Conservation (phyloP, 1,140 invertebrate genomes). For the Agrypnia vestita region DNA sequence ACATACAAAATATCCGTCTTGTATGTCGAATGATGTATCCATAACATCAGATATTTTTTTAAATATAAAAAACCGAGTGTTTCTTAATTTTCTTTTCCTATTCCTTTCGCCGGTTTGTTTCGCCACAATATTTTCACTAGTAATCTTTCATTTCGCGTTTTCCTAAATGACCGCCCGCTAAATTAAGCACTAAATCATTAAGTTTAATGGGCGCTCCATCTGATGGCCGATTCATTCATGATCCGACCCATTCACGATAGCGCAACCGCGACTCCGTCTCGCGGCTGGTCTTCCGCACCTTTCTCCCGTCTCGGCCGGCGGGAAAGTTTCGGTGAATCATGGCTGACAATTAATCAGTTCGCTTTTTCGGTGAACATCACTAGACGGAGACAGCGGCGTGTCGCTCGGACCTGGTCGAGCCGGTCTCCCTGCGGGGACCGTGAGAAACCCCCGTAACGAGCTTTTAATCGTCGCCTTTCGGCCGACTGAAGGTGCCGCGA, state of each 20-base stretch:
- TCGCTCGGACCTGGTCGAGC: too few relatives aligned
- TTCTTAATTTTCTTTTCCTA: too few relatives aligned
- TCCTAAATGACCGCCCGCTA: not conserved
- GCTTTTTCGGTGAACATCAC: not conserved
- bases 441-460: too few relatives aligned
- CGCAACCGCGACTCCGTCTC: not conserved
- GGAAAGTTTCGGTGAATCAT: not conserved
- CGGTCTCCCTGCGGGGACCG: too few relatives aligned
- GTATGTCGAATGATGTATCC: too few relatives aligned
- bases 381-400: too few relatives aligned
- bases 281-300: not conserved
- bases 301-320: not conserved
- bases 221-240: constrained; percentile 14
- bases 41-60: too few relatives aligned
- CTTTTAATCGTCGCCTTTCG: too few relatives aligned
- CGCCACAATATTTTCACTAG: not conserved
- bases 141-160: not conserved
- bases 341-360: not conserved
- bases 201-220: constrained; percentile 5
- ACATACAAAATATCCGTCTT: too few relatives aligned
- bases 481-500: too few relatives aligned
- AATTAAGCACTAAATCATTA: not conserved
- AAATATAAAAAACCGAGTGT: too few relatives aligned
- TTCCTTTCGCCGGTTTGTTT: not conserved
- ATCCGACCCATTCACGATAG: constrained; percentile 13